Evolutionary conservation across 1,140 invertebrate species (phyloP), one percentile per base, ranked within the genome.

Genomic region (Trichonephila clavata): DNA sequence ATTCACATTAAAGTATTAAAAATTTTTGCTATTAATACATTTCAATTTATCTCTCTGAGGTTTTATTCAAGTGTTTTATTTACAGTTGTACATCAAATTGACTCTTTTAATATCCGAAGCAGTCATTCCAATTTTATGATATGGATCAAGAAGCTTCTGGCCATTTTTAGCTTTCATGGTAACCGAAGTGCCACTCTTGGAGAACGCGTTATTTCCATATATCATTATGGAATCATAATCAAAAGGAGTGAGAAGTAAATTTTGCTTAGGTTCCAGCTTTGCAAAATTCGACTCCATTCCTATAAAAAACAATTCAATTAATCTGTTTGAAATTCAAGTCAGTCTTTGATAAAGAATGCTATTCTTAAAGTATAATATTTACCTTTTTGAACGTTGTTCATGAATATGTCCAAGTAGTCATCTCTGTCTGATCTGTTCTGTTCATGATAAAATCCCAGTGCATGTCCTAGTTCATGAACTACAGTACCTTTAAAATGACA

Each of bases 151-250:
- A n/a, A 95, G 94, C 0, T 94, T 94, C 32, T 68, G 68, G 0
- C 94, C 93, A 21, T 71, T 61, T 63, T 94, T 95, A 1, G 95
- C 95, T 43, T 95, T 94, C 80, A 96, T 95, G 1, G 95, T 96
- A 8, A 95, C 94, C 27, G 95, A 95, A 0, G 39, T 80, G 8
- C 95, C 94, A 65, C 95, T 95, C 24, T 94, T 95, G 32, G 95
- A 94, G 90, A 95, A 95, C 32, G 95, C 95, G 39, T 95, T 95
- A 61, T 95, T 95, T 43, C 95, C 95, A 87, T 96, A 96, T 63
- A 96, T 95, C 95, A 96, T 95, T 20, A 96, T 94, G 20, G 95
- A 95, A 5, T 95, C 95, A 90, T 95, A 96, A 93, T 96, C 96
- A 68, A 96, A 95, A 10, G 88, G 27, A 16, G 77, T 94, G 24